Base-by-base conservation (phyloP, 2,113 vertebrate genomes). In the Oceanodroma tethys region DNA sequence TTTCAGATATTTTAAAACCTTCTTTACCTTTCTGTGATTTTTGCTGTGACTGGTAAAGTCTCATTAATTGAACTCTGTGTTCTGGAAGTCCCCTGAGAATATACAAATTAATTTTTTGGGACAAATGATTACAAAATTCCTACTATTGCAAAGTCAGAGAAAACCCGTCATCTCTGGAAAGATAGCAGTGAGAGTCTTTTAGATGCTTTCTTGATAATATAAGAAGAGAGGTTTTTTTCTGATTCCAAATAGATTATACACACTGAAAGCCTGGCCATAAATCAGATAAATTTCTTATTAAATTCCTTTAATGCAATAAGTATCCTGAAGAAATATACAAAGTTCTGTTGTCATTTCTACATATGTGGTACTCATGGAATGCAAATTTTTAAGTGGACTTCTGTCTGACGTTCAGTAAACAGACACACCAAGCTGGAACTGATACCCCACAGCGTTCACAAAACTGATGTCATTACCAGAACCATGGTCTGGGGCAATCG, bases 321-420 rank as follows among this genome's bases (percentile, higher is more conserved):
- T 73, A 65, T 74, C 71, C 78, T 63, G 98, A 97, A 99, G 98
- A 86, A 50, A 29, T 48, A 36, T 16, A 68, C 27, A 38, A 48
- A 55, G 30, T 55, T 67, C 36, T 73, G 45, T 20, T 79, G 34
- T 75, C 29, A 10, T 65, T 90, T 95, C 67, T 82, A 86, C 72
- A 22, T 75, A 29, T 5, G 29, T 63, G 48, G 19, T 91, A 38
- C 55, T 76, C 13, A 2, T 13, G 58, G 45, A n/a, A 82, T 76
- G 45, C 38, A 52, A 15, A 30, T 89, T 87, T 70, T 36, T 8
- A 59, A n/a, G 38, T 38, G 34, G 27, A 70, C 88, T 91, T 80
- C 50, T 63, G n/a, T 50, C 68, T 86, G 58, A 42, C 25, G 2
- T 32, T 71, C 34, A 30, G 13, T 50, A 42, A 90, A 56, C 15